Evolutionary conservation across 2,113 vertebrate genomes (phyloP), one percentile per base, ranked within the genome.

Genomic region (Hassar affinis): DNA sequence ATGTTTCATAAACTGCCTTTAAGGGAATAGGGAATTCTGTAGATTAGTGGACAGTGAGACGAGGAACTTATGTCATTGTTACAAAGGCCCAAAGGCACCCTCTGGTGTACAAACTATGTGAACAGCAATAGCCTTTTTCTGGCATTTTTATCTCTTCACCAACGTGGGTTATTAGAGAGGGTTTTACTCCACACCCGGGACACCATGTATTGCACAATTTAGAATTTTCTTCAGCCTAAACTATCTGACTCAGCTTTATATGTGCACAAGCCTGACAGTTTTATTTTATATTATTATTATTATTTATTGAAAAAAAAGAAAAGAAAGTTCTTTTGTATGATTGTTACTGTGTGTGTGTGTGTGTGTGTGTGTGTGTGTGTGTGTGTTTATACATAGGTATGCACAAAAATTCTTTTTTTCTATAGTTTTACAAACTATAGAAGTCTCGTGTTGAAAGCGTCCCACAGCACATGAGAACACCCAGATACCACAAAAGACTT

Each of bases 21-120:
- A 80, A 35, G 20, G 15, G 47, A 33, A 52, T 68, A 30, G 9
- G 79, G 14, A 25, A 45, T 20, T 38, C 35, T 57, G 52, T 57
- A n/a, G 18, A 45, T 81, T 54, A 38, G 20, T 27, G 17, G 6
- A 47, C 38, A 82, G 10, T 69, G 47, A 80, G 45, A 68, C 11
- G 30, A 27, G 45, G 42, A 15, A 17, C 2, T 27, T 17, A 22
- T 52, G 20, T 59, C 38, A 62, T 22, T 62, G 42, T 30, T 18
- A 79, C 25, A 35, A 79, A 84, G 61, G 52, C 38, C 69, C 59
- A 71, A 80, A 80, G 33, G 83, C 85, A 77, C 87, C 87, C 82
- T 72, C 87, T 88, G 49, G 82, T 88, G 87, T 82, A 64, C 33
- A 79, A 69, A 79, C 22, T 51, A 68, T 0, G 5, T 11, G 7